Evolutionary conservation across 2,797 vertebrate genomes (phyloP), one percentile per base, ranked within the genome.

Genomic region (Apogon hyalosoma): DNA sequence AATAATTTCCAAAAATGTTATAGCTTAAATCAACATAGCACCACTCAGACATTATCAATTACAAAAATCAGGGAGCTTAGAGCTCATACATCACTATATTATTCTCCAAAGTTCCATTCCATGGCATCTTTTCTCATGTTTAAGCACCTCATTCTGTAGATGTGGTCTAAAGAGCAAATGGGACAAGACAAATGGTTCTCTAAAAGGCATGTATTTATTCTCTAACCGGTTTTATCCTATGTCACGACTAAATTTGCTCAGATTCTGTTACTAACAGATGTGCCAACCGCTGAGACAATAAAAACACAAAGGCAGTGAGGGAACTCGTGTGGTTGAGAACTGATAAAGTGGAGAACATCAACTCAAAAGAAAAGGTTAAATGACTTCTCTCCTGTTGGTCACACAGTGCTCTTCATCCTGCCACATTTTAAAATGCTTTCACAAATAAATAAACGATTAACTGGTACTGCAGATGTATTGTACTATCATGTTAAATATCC

Each of bases 191-290:
- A 57, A 64, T 28, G 63, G 53, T 42, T 73, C 55, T 52, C 51
- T 61, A 63, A 33, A 91, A 92, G 88, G 90, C 91, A 92, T 88
- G 51, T 58, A 47, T 60, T 69, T 80, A 63, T 47, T 81, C 45
- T 65, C 72, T 63, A 66, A 74, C 61, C 18, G 14, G 55, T 33
- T 63, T 15, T 55, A 43, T 61, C 56, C 40, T 46, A 41, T 42
- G 33, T 50, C 57, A 58, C 31, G 63, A 51, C 24, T 52, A 3
- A 73, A 70, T 60, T 65, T 19, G 66, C 31, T 65, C 7, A 36
- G 39, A 62, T 65, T 43, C 53, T 59, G 40, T 33, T 53, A 69
- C 46, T 46, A n/a, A 67, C 21, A 61, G 62, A 59, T 47, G 57
- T 38, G 61, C 41, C 31, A 21, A 51, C 14, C 6, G 42, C 39